These are phyloP conservation scores for Leptobrachium ailaonicum DNA, from an alignment of 2,113 vertebrate genomes.

Conservation along the genomic window DNA sequence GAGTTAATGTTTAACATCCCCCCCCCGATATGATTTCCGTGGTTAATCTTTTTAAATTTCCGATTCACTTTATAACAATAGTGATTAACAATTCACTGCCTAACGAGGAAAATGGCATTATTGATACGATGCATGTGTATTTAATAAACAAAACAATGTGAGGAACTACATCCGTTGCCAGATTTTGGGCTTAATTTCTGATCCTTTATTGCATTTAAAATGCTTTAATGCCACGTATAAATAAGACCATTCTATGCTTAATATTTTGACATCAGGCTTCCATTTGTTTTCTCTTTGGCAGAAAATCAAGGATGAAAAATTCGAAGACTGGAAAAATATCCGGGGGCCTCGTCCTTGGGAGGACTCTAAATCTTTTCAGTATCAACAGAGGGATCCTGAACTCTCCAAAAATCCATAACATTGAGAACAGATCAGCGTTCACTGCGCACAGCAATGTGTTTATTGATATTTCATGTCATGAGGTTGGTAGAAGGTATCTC, in stretches of 20 bases:
- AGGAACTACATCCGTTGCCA: too few relatives aligned
- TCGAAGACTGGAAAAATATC: slow-evolving; percentile 92
- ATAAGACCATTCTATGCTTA: neutral
- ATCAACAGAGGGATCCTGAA: slow-evolving; percentile 59
- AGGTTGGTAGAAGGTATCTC: neutral
- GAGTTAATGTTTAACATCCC: too few relatives aligned
- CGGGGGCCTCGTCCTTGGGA: slow-evolving; percentile 92
- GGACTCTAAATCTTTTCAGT: slow-evolving; percentile 81
- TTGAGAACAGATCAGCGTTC: neutral
- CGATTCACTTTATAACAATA: too few relatives aligned
- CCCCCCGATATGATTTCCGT: too few relatives aligned
- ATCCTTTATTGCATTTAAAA: too few relatives aligned
- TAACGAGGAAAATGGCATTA: too few relatives aligned
- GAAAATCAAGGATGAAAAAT: slow-evolving; percentile 76
- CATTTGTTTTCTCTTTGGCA: slow-evolving; percentile 61
- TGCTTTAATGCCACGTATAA: neutral
- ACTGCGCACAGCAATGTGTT: neutral
- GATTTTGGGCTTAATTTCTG: too few relatives aligned
- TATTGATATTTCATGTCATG: neutral
- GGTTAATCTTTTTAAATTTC: too few relatives aligned
- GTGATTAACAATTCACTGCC: too few relatives aligned
- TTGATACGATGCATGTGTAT: too few relatives aligned
- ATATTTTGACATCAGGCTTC: neutral
- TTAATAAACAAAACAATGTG: too few relatives aligned
- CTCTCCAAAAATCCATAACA: neutral